Percentiles rank a stretch among this genome's conserved stretches.
phyloP scores from a whole-genome alignment of 2,797 vertebrate species.

The Poliocrania exsul region DNA sequence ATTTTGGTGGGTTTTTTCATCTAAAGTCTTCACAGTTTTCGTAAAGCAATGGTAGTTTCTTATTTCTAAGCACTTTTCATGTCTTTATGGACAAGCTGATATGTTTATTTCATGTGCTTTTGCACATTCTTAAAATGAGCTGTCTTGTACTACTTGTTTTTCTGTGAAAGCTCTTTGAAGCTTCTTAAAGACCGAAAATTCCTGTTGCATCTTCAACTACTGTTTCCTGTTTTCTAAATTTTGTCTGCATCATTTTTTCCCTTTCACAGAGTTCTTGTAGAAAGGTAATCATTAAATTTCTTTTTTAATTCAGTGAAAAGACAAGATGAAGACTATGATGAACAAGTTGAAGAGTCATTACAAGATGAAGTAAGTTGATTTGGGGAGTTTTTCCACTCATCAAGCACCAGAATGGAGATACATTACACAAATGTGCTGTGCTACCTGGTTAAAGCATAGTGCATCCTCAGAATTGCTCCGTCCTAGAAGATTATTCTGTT shows the following conservation, averaged over 20 bases:
- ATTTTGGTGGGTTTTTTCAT: not conserved
- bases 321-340: constrained; percentile 98
- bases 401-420: not conserved
- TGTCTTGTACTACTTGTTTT: not conserved
- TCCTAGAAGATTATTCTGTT: not conserved
- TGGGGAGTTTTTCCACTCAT: not conserved
- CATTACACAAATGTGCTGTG: not conserved
- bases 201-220: not conserved
- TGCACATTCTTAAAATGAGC: not conserved
- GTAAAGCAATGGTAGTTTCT: not conserved
- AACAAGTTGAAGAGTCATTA: constrained; percentile 95
- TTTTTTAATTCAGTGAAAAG: constrained; percentile 87
- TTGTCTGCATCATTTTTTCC: not conserved
- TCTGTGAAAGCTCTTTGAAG: not conserved
- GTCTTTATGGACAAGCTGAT: not conserved
- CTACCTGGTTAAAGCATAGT: not conserved
- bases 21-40: not conserved
- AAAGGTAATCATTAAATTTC: not conserved
- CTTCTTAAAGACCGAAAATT: not conserved
- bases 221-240: not conserved
- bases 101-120: not conserved
- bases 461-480: not conserved
- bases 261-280: not conserved
- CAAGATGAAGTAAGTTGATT: constrained; percentile 90
- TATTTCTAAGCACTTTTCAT: not conserved